These are phyloP conservation scores for Myotis daubentonii DNA, from an alignment of 2,797 vertebrate genomes.

Conservation along the genomic window DNA sequence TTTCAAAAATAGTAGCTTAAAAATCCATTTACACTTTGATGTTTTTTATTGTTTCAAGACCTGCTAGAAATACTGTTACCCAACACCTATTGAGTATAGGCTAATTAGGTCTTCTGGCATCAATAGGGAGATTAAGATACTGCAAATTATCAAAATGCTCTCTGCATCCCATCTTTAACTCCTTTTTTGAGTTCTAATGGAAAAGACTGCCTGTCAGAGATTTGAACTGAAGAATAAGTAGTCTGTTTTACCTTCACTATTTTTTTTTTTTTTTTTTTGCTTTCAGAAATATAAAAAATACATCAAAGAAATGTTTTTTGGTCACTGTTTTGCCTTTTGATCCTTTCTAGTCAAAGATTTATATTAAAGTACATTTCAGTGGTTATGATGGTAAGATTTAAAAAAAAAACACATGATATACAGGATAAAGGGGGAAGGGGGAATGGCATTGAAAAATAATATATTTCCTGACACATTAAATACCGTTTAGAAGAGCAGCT, in stretches of 20 bases:
- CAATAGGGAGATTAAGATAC: constrained; percentile 7
- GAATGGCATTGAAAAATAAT: not conserved
- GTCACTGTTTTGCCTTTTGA: constrained; percentile 74
- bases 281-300: constrained; percentile 77
- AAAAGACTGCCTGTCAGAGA: constrained; percentile 70
- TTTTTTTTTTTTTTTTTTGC: not conserved
- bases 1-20: not conserved
- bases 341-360: constrained; percentile 69
- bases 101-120: constrained; percentile 61
- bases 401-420: not conserved
- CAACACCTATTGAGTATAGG: constrained; percentile 36
- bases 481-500: constrained; percentile 75
- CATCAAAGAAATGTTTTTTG: constrained; percentile 63
- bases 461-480: constrained; percentile 73
- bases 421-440: not conserved
- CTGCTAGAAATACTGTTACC: constrained; percentile 14
- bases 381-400: constrained; percentile 3
- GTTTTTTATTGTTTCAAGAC: constrained; percentile 66
- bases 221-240: constrained; percentile 65
- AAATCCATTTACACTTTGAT: not conserved
- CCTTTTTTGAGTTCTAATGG: constrained; percentile 64
- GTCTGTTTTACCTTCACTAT: constrained; percentile 60
- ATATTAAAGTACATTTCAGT: constrained; percentile 70
- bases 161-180: constrained; percentile 45
- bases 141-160: not conserved